Base-by-base conservation (phyloP, 1,140 invertebrate species). In the Danaus plexippus region DNA sequence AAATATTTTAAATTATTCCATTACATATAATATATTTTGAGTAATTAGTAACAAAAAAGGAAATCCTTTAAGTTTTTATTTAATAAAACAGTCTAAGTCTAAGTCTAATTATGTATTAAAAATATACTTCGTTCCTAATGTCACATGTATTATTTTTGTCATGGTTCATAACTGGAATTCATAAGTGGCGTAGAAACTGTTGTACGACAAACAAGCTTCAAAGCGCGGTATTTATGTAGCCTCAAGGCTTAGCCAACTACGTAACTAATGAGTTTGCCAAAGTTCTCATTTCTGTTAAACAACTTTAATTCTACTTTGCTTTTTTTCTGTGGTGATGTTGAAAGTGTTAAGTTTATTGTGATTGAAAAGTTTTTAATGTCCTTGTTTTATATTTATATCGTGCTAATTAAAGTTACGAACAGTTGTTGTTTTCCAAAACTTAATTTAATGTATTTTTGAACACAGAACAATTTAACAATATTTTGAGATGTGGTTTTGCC, bases 181-280 rank as follows among this genome's bases (percentile, higher is more conserved):
- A 69, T 69, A 69, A 54, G 63, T 61, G 52, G 41, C 45, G 54
- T 53, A 32, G 22, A 32, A 32, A 32, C 50, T 54, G 64, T 64
- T 59, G 63, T 64, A 64, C 54, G 61, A 63, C 61, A 75, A 69
- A 75, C 63, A 75, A 69, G 41, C 52, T 64, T 65, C 53, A 59
- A 59, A 62, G 59, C 60, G 47, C 47, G 49, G 59, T 70, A 66
- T 72, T 66, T 68, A 64, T 63, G 63, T 68, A 57, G 61, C 59
- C 57, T 53, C 51, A 42, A 57, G 63, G 67, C 67, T 68, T 64
- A 71, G 48, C 47, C 61, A 54, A 64, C 58, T 56, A 65, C 50
- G 53, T 32, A 50, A 52, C 58, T 75, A 75, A 73, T 73, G 68
- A 75, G 73, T 73, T 69, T 57, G 55, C 44, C 47, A 57, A 68